Conservation (phyloP, 2,797 vertebrate genomes). For the Spondyliosoma cantharus region DNA sequence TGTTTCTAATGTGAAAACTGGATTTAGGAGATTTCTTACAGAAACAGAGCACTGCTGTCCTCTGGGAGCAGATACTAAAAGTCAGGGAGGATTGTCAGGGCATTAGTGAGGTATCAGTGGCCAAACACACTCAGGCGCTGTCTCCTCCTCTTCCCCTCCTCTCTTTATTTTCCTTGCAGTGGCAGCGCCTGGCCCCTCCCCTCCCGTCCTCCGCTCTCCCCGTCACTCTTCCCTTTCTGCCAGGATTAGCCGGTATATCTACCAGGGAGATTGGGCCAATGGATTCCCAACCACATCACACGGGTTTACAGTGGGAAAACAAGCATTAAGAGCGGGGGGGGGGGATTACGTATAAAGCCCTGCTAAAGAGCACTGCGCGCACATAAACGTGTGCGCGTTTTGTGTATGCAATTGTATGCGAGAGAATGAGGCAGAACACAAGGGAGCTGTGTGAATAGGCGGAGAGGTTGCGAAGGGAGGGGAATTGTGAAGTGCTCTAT, state of each 20-base stretch:
- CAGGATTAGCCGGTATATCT: slow-evolving; percentile 65
- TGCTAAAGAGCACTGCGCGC: slow-evolving; percentile 41
- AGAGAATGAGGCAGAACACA: slow-evolving; percentile 13
- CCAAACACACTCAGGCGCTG: slow-evolving; percentile 42
- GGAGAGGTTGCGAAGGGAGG: background rate
- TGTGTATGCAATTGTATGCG: slow-evolving; percentile 12
- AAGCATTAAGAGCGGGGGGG: slow-evolving; percentile 41
- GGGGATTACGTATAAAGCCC: slow-evolving; percentile 54
- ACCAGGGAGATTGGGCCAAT: slow-evolving; percentile 30
- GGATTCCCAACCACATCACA: slow-evolving; percentile 47
- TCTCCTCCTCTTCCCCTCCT: slow-evolving; percentile 29
- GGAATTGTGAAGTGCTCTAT: slow-evolving; percentile 6
- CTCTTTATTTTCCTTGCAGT: slow-evolving; percentile 33
- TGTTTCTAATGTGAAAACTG: slow-evolving; percentile 39
- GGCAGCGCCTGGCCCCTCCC: slow-evolving; percentile 35
- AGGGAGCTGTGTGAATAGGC: slow-evolving; percentile 7
- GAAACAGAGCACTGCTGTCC: slow-evolving; percentile 22
- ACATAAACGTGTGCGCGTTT: background rate
- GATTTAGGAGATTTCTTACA: slow-evolving; percentile 40
- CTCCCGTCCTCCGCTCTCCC: slow-evolving; percentile 32
- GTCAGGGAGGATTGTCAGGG: slow-evolving; percentile 55
- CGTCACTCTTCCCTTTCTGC: slow-evolving; percentile 26
- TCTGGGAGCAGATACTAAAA: slow-evolving; percentile 19
- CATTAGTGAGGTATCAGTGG: slow-evolving; percentile 65
- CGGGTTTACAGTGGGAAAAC: slow-evolving; percentile 59